phyloP scores from a whole-genome alignment of 2,888 invertebrate species.

The Andrena bucephala region DNA sequence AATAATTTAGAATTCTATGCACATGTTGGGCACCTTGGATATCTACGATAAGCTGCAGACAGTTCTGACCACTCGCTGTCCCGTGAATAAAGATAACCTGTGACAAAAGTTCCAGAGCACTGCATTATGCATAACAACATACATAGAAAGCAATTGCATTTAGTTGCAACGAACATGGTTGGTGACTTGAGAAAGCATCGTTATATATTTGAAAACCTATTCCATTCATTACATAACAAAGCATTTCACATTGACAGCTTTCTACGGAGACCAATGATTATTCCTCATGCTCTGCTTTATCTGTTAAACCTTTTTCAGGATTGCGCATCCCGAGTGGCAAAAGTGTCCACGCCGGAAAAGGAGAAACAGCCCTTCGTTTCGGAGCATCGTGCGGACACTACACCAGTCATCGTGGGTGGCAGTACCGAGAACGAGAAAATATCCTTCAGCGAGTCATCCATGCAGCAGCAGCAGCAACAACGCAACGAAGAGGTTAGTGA shows the following conservation, averaged over 20 bases:
- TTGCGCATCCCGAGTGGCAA: conserved; percentile 64
- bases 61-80: conserved; percentile 4
- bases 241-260: conserved; percentile 38
- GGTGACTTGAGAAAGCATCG: conserved; percentile 32
- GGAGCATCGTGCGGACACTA: conserved; percentile 55
- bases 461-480: conserved; percentile 63
- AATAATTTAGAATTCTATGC: not conserved
- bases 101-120: conserved; percentile 39
- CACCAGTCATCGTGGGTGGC: conserved; percentile 23
- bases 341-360: conserved; percentile 74
- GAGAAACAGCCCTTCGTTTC: conserved; percentile 65
- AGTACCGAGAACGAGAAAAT: conserved; percentile 53
- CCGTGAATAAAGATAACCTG: conserved; percentile 21
- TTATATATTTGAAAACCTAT: conserved; percentile 32
- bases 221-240: conserved; percentile 49
- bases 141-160: conserved; percentile 59
- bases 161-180: conserved; percentile 58
- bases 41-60: not conserved
- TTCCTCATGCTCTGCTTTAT: not conserved
- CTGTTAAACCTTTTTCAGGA: conserved; percentile 69
- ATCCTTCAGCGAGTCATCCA: conserved; percentile 40
- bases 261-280: not conserved
- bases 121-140: conserved; percentile 39
- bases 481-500: conserved; percentile 58
- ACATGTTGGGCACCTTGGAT: not conserved